Evolutionary conservation across 2,888 invertebrate species (phyloP), one percentile per base, ranked within the genome.

Genomic region (Drosophila demipolita): DNA sequence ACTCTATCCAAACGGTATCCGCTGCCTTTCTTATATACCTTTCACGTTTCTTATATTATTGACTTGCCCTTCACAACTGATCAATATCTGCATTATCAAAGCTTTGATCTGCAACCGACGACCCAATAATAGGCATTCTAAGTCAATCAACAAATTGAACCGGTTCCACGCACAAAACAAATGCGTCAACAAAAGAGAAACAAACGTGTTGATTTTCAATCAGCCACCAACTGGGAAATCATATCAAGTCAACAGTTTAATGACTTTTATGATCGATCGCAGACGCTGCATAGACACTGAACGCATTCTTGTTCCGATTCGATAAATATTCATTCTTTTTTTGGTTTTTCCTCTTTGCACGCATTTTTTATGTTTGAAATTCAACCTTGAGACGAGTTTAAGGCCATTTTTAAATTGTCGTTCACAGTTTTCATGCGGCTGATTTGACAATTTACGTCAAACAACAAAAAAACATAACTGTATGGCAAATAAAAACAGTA

Each of bases 221-320:
- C 63, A 70, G 59, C 60, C 81, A 66, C 72, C 78, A 80, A 74
- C 78, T 87, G 83, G 83, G 80, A 84, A 84, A 87, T 84, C 78
- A 71, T 78, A 82, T 82, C 82, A 70, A 75, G 70, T 59, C 68
- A 75, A 72, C 78, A 73, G 78, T 80, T 82, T 85, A 82, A 80
- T 85, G 82, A 82, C 81, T 68, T 81, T 76, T 80, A 71, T 79
- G 79, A 83, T 83, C 74, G 74, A 79, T 83, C 76, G 62, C 69
- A 83, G 82, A 73, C 79, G 55, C 49, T 81, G 86, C 83, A 71
- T 73, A 85, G 71, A 82, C 69, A 59, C 12, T 29, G n/a, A 40
- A 61, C 52, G 61, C 38, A 55, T 40, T 57, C 35, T 20, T 53
- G 35, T 61, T 58, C 49, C 60, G 64, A 60, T 64, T 49, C 35